Conservation (phyloP, 2,888 invertebrate genomes). For the Hydraecia micacea region DNA sequence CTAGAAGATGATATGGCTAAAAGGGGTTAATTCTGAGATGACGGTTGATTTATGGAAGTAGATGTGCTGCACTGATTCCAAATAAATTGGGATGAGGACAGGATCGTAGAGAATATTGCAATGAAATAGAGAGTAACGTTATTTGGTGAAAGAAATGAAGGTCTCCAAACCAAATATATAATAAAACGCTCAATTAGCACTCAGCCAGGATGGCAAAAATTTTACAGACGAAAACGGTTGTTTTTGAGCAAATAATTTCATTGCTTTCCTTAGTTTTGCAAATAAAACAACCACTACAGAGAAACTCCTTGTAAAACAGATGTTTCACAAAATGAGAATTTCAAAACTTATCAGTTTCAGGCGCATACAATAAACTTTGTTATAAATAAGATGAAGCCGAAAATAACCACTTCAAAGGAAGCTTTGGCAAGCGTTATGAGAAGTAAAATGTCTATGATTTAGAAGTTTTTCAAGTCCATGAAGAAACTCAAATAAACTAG, state of each 20-base stretch:
- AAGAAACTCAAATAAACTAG: slow-evolving; percentile 38
- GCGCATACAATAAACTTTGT: slow-evolving; percentile 23
- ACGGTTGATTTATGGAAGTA: not conserved
- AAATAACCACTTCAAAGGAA: slow-evolving; percentile 43
- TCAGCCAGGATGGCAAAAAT: not conserved
- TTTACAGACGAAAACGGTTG: not conserved
- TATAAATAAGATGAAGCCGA: slow-evolving; percentile 24
- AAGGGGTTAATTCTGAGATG: not conserved
- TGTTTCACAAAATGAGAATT: slow-evolving; percentile 5
- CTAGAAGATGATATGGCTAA: not conserved
- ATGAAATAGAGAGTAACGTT: not conserved
- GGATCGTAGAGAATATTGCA: not conserved
- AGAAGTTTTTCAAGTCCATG: slow-evolving; percentile 38
- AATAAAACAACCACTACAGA: not conserved
- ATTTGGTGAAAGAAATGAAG: not conserved
- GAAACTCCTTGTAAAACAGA: slow-evolving; percentile 9
- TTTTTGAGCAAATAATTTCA: not conserved
- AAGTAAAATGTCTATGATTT: slow-evolving; percentile 39
- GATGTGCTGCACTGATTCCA: not conserved
- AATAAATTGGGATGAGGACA: not conserved
- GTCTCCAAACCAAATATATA: not conserved
- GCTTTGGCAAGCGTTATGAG: slow-evolving; percentile 27
- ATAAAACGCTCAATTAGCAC: not conserved
- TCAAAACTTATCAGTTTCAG: slow-evolving; percentile 14
- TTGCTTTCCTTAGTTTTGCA: not conserved